These are phyloP conservation scores for Parnassius glacialis DNA, from an alignment of 2,888 invertebrate species.

Conservation along the genomic window DNA sequence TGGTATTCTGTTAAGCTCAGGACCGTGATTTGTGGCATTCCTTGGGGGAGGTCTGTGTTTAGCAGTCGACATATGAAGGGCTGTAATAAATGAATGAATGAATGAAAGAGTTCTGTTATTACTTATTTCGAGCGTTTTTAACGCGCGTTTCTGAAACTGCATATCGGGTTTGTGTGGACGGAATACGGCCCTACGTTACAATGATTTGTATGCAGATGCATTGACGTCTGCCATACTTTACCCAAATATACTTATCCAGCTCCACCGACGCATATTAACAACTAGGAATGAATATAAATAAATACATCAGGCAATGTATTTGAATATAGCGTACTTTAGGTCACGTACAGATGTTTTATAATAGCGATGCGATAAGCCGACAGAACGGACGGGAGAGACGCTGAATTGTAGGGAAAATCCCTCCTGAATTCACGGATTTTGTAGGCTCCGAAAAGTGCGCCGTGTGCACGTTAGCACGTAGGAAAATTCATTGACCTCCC, in stretches of 20 bases:
- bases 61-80: conserved; percentile 42
- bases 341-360: conserved; percentile 6
- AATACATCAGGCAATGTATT: conserved; percentile 8
- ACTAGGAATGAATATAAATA: conserved; percentile 33
- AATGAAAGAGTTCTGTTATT: no score
- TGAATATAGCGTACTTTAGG: background rate
- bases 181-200: conserved; percentile 3
- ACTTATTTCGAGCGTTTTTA: background rate
- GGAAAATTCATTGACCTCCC: background rate
- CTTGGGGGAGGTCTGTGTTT: background rate
- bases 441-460: background rate
- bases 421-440: background rate
- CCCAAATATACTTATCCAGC: conserved; percentile 45
- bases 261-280: conserved; percentile 30
- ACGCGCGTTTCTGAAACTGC: conserved; percentile 5
- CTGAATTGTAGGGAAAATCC: background rate
- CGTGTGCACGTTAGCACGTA: background rate
- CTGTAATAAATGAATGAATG: no score
- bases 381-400: background rate
- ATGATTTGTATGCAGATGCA: conserved; percentile 29
- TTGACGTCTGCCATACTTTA: conserved; percentile 41
- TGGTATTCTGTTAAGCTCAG: no score
- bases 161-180: background rate
- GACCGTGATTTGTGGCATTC: no score
- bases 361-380: conserved; percentile 4